phyloP scores from a whole-genome alignment of 1,140 invertebrate genomes.

The Mycetomoellerius zeteki region DNA sequence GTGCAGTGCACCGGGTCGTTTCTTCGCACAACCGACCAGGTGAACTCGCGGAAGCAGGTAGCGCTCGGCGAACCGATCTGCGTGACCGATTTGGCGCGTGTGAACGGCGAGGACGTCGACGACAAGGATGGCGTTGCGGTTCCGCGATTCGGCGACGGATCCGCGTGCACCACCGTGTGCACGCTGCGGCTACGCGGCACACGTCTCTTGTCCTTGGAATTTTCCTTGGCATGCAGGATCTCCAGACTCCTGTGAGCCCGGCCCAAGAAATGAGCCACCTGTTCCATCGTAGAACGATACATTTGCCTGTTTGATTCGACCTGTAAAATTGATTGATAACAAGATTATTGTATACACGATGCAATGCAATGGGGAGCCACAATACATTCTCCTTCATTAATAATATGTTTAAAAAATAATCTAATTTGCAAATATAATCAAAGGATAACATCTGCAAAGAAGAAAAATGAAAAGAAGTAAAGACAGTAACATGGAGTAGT shows the following conservation, averaged over 20 bases:
- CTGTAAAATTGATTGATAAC: constrained; percentile 82
- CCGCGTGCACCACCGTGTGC: constrained; percentile 79
- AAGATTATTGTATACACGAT: too few species aligned
- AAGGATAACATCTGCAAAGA: background rate
- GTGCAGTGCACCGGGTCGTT: constrained; percentile 80
- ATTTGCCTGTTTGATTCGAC: constrained; percentile 92
- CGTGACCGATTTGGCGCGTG: constrained; percentile 83
- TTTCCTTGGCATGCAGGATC: constrained; percentile 83
- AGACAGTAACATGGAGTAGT: background rate
- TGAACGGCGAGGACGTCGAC: constrained; percentile 78
- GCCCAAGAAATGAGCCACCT: constrained; percentile 92
- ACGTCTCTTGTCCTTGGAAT: constrained; percentile 77
- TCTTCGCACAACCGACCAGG: constrained; percentile 83
- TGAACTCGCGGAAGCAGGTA: constrained; percentile 79
- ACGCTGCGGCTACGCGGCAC: constrained; percentile 86
- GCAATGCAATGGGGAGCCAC: too few species aligned
- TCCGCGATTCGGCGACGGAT: constrained; percentile 53
- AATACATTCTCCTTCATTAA: background rate
- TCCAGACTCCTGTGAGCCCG: constrained; percentile 90
- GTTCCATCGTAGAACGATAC: constrained; percentile 93
- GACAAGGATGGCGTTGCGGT: constrained; percentile 62
- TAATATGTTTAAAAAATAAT: background rate
- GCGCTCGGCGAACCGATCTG: constrained; percentile 81
- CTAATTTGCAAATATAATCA: background rate
- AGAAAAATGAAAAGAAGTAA: background rate